Percentiles rank a stretch among this genome's conserved stretches.
Conservation (phyloP, 2,888 invertebrate genomes). For the Andricus quercusramuli region DNA sequence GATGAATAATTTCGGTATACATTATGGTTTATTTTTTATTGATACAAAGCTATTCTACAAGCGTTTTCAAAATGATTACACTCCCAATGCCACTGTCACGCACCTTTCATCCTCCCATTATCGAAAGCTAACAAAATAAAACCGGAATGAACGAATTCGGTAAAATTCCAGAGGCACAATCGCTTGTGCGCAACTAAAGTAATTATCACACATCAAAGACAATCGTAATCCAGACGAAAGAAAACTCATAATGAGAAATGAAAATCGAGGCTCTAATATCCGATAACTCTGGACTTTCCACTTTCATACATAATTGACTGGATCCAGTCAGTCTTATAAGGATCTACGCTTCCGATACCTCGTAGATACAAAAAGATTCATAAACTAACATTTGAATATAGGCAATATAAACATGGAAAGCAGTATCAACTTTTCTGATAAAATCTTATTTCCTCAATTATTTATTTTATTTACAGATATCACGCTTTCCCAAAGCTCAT, state of each 20-base stretch:
- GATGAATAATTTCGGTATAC: slow-evolving; percentile 30
- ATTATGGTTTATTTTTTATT: slow-evolving; percentile 47
- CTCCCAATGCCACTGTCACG: slow-evolving; percentile 22
- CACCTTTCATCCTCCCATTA: slow-evolving; percentile 19
- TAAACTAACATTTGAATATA: slow-evolving; percentile 53
- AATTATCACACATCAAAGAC: slow-evolving; percentile 15
- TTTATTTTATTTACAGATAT: slow-evolving; percentile 56
- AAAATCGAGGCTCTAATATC: slow-evolving; percentile 36
- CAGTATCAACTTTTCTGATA: slow-evolving; percentile 47
- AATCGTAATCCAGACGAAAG: slow-evolving; percentile 4
- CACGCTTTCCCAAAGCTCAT: slow-evolving; percentile 48
- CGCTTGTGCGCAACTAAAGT: not conserved
- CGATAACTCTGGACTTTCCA: slow-evolving; percentile 47
- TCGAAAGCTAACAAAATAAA: slow-evolving; percentile 24
- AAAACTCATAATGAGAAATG: slow-evolving; percentile 17
- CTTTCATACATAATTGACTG: slow-evolving; percentile 54
- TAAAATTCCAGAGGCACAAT: slow-evolving; percentile 21
- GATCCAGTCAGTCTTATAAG: slow-evolving; percentile 54
- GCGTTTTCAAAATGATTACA: slow-evolving; percentile 35
- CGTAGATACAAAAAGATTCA: slow-evolving; percentile 50
- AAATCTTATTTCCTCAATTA: slow-evolving; percentile 48
- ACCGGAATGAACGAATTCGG: slow-evolving; percentile 30
- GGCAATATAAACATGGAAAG: slow-evolving; percentile 44
- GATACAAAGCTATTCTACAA: slow-evolving; percentile 54
- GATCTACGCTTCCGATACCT: slow-evolving; percentile 35